A percentile compares a stretch with the other conserved stretches of the same genome.
These are phyloP conservation scores for Bos javanicus DNA, from an alignment of 2,113 vertebrate genomes.

Conservation along the genomic window DNA sequence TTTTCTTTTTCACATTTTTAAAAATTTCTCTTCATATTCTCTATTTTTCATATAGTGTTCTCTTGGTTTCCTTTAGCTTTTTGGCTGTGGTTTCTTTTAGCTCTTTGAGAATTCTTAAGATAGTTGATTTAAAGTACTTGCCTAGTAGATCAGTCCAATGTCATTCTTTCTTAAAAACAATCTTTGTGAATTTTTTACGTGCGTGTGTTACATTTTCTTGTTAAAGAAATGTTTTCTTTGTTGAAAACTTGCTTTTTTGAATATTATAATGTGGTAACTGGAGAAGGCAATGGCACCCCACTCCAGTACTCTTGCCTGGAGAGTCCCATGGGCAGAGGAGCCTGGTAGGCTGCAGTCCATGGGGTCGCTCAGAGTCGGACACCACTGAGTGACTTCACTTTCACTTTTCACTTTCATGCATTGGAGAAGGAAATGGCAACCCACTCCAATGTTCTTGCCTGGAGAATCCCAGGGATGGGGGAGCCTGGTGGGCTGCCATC, in stretches of 20 bases:
- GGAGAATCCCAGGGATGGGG: no score
- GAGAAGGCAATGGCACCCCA: no score
- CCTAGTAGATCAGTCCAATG: background rate
- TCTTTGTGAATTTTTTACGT: background rate
- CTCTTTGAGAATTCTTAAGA: background rate
- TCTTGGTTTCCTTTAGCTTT: background rate
- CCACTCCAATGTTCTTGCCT: no score
- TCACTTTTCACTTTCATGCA: no score
- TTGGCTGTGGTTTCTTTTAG: background rate
- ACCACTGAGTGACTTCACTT: no score
- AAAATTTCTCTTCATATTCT: background rate
- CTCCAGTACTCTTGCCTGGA: no score
- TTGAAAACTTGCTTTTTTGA: background rate
- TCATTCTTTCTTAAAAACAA: background rate
- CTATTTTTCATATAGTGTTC: background rate
- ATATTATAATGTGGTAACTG: background rate
- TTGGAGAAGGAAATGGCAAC: no score
- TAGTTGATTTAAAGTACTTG: background rate
- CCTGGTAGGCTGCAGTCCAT: no score
- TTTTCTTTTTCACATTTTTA: background rate
- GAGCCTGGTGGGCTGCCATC: no score
- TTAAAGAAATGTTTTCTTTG: background rate
- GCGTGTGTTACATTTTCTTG: background rate
- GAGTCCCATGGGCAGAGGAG: no score
- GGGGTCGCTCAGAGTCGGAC: no score